Conservation (phyloP, 2,113 vertebrate genomes). For the Sialia sialis region DNA sequence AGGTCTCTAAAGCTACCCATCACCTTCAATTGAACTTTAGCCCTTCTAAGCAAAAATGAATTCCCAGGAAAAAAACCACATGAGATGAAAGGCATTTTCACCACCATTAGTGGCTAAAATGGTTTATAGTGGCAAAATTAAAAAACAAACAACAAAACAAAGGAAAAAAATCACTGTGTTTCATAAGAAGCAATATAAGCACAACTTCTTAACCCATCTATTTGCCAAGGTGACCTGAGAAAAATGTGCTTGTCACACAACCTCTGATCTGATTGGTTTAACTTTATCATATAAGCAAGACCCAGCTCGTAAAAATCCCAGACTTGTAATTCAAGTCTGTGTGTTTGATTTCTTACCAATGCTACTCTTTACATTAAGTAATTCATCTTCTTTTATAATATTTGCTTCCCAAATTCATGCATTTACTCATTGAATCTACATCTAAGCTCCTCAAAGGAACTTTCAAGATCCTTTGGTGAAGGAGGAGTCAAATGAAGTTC, state of each 20-base stretch:
- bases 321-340: neutral
- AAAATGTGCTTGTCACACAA: neutral
- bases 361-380: neutral
- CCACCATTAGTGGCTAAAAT: neutral
- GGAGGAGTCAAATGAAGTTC: neutral
- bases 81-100: neutral
- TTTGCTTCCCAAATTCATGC: neutral
- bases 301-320: neutral
- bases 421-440: neutral
- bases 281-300: neutral
- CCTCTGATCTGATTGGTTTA: neutral
- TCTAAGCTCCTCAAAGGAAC: neutral
- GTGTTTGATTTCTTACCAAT: neutral
- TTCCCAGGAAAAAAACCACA: neutral
- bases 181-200: neutral
- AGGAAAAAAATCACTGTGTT: neutral
- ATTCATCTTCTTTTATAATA: neutral
- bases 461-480: neutral
- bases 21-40: neutral
- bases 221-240: neutral
- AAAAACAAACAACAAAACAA: neutral
- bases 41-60: neutral
- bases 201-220: neutral
- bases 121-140: neutral
- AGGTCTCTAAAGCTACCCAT: neutral